A percentile compares a stretch with the other conserved stretches of the same genome.
phyloP scores from a whole-genome alignment of 1,140 invertebrate genomes.

The Macrocentrus cingulum region DNA sequence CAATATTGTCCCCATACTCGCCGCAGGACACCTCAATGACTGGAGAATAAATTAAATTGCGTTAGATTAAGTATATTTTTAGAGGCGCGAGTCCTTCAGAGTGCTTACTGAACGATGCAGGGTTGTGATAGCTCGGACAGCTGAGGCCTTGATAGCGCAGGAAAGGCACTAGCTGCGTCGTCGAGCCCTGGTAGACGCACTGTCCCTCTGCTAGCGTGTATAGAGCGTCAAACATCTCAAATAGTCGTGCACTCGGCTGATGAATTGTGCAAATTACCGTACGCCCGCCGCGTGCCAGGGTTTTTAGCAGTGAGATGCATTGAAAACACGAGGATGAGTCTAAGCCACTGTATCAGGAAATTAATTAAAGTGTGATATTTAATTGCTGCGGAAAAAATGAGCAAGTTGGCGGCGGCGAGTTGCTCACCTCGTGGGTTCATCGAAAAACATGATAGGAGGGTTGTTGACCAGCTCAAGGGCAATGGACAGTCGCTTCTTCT shows the following conservation, averaged over 20 bases:
- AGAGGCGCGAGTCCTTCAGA: too few species aligned
- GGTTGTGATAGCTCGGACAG: slow-evolving; percentile 95
- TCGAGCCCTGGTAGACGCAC: slow-evolving; percentile 91
- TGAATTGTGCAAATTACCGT: slow-evolving; percentile 98
- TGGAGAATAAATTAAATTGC: slow-evolving; percentile 42
- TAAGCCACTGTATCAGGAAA: slow-evolving; percentile 70
- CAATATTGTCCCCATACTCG: slow-evolving; percentile 89
- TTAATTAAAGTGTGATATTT: slow-evolving; percentile 20
- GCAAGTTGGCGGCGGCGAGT: too few species aligned
- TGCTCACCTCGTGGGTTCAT: slow-evolving; percentile 85
- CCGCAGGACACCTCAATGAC: slow-evolving; percentile 94
- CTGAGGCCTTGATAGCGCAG: slow-evolving; percentile 77
- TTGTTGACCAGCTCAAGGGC: slow-evolving; percentile 96
- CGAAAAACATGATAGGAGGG: slow-evolving; percentile 96
- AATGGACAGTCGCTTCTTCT: slow-evolving; percentile 94
- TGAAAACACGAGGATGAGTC: slow-evolving; percentile 94
- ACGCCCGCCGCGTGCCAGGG: slow-evolving; percentile 84
- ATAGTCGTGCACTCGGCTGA: slow-evolving; percentile 92
- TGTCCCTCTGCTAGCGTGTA: slow-evolving; percentile 92
- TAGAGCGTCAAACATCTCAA: slow-evolving; percentile 96
- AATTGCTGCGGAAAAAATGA: neutral
- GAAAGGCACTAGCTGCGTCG: slow-evolving; percentile 84
- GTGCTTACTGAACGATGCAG: slow-evolving; percentile 85
- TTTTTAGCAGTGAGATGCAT: slow-evolving; percentile 85
- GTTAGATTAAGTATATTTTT: slow-evolving; percentile 1